phyloP scores from a whole-genome alignment of 2,888 invertebrate species.

The Phortica okadai region DNA sequence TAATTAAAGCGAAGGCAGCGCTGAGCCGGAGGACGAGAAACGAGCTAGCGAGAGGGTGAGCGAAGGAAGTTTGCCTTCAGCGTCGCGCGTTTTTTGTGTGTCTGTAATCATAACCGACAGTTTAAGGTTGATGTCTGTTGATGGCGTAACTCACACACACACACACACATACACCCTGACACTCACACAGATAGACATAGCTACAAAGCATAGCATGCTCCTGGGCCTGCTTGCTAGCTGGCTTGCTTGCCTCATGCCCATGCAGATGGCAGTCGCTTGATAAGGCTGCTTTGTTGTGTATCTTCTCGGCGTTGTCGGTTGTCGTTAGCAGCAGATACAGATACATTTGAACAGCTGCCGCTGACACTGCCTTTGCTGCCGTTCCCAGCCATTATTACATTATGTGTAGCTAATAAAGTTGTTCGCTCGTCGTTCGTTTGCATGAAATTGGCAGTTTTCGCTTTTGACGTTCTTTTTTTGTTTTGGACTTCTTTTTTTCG shows the following conservation, averaged over 20 bases:
- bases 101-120: slow-evolving; percentile 22
- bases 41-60: background rate
- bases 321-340: background rate
- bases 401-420: slow-evolving; percentile 24
- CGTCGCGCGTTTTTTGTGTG: background rate
- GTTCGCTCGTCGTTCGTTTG: slow-evolving; percentile 10
- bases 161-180: too few relatives aligned
- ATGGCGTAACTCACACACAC: background rate
- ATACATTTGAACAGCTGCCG: background rate
- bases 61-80: background rate
- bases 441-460: slow-evolving; percentile 17
- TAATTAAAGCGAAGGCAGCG: background rate
- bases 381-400: background rate
- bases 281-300: slow-evolving; percentile 9
- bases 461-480: background rate
- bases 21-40: too few relatives aligned
- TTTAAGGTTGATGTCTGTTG: slow-evolving; percentile 12
- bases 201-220: background rate
- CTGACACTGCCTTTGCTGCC: too few relatives aligned
- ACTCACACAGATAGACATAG: background rate
- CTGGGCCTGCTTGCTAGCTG: background rate
- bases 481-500: background rate
- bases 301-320: background rate
- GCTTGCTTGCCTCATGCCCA: background rate
- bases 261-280: slow-evolving; percentile 11